Conservation (phyloP, 2,113 vertebrate species). For the Aldabrachelys gigantea region DNA sequence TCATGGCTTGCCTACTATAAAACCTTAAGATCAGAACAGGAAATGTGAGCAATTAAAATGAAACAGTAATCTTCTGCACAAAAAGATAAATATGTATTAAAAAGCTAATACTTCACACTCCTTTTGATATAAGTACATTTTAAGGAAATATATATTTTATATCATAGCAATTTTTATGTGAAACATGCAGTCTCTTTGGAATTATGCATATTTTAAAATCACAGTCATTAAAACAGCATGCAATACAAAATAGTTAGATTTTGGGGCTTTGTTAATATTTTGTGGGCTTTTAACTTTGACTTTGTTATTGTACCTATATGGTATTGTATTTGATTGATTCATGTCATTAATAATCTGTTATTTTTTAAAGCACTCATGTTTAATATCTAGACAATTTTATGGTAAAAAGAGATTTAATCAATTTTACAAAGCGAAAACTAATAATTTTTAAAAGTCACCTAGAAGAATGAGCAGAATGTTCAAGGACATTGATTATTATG, state of each 20-base stretch:
- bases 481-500: constrained; percentile 37
- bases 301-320: constrained; percentile 21
- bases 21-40: constrained; percentile 74
- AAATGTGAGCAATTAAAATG: constrained; percentile 79
- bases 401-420: constrained; percentile 52
- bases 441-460: constrained; percentile 53
- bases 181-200: constrained; percentile 69
- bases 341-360: neutral
- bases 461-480: constrained; percentile 44
- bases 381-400: constrained; percentile 24
- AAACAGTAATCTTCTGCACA: constrained; percentile 76
- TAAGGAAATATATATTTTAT: constrained; percentile 73
- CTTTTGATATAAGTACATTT: constrained; percentile 80
- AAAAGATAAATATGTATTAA: constrained; percentile 78
- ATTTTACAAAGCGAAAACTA: constrained; percentile 53
- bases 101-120: constrained; percentile 75
- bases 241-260: constrained; percentile 14
- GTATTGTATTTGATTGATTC: constrained; percentile 46
- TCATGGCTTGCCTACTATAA: constrained; percentile 68
- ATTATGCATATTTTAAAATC: constrained; percentile 59
- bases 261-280: constrained; percentile 48
- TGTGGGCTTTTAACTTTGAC: constrained; percentile 6
- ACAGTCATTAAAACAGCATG: constrained; percentile 49
- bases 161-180: constrained; percentile 70
- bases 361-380: constrained; percentile 34